These are phyloP conservation scores for Drosophila aldrichi DNA, from an alignment of 2,888 invertebrate genomes.

Conservation along the genomic window DNA sequence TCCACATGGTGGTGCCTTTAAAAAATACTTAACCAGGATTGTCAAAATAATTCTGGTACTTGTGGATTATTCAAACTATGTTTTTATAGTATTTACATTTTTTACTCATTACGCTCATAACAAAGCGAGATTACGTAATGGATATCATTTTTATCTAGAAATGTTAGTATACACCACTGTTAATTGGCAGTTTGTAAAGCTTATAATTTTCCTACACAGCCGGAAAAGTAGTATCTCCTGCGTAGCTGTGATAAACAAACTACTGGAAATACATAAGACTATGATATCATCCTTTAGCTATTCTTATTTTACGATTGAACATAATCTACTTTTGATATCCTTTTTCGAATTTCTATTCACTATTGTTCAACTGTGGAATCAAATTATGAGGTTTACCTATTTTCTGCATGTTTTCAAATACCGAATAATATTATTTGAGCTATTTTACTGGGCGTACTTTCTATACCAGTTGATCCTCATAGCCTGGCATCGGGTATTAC, in stretches of 20 bases:
- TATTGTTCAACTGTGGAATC: neutral
- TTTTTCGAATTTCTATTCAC: neutral
- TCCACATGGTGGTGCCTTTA: neutral
- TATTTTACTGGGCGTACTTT: slow-evolving; percentile 8
- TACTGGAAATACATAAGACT: slow-evolving; percentile 1
- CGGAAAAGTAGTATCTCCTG: neutral
- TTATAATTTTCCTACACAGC: neutral
- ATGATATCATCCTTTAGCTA: slow-evolving; percentile 1
- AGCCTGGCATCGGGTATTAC: slow-evolving; percentile 13
- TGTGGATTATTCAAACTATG: neutral
- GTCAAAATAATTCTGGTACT: neutral
- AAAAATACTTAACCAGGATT: neutral
- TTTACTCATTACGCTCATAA: neutral
- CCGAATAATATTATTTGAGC: slow-evolving; percentile 1
- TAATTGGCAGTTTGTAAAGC: neutral
- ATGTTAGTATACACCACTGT: neutral
- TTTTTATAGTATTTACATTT: neutral
- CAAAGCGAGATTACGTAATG: accelerated
- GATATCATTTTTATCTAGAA: neutral
- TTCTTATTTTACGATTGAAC: neutral
- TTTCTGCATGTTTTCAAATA: neutral
- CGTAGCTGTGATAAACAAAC: slow-evolving; percentile 1
- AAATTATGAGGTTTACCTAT: accelerated
- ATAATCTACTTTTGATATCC: neutral
- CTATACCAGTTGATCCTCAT: slow-evolving; percentile 15